Evolutionary conservation across 2,888 invertebrate species (phyloP).

Genomic region (Sphaeridia pumilis): DNA sequence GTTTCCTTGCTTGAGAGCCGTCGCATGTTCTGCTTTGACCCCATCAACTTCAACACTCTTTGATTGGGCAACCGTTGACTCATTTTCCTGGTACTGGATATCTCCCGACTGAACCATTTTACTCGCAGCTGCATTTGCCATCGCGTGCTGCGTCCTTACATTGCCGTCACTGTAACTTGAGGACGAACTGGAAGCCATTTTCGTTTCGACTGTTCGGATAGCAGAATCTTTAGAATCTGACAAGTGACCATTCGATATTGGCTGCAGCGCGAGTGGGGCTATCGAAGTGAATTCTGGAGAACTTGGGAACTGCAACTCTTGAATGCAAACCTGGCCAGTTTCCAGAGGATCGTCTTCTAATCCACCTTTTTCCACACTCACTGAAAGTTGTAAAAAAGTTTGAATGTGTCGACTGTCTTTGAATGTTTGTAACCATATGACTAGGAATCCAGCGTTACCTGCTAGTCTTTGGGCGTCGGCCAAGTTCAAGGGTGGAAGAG

Average conservation of each 20-base stretch:
- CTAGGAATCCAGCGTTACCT: slow-evolving; percentile 13
- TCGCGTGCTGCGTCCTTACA: slow-evolving; percentile 64
- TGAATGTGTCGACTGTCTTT: not conserved
- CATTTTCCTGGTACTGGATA: slow-evolving; percentile 55
- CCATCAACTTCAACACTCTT: slow-evolving; percentile 73
- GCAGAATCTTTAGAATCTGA: not conserved
- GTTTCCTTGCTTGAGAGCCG: slow-evolving; percentile 57
- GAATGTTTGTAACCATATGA: too few relatives aligned
- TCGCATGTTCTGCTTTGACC: slow-evolving; percentile 71
- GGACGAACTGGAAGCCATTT: slow-evolving; percentile 62
- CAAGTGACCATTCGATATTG: not conserved
- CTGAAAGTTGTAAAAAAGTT: too few relatives aligned
- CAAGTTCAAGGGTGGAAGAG: slow-evolving; percentile 27
- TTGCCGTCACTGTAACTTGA: slow-evolving; percentile 67
- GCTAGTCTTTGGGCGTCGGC: slow-evolving; percentile 25
- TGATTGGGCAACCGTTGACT: slow-evolving; percentile 59
- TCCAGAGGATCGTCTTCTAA: slow-evolving; percentile 31
- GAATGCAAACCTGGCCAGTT: slow-evolving; percentile 34
- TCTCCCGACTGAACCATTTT: slow-evolving; percentile 69
- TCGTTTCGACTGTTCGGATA: slow-evolving; percentile 56
- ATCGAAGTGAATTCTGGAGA: slow-evolving; percentile 21
- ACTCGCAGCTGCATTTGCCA: slow-evolving; percentile 58
- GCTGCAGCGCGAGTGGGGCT: slow-evolving; percentile 7
- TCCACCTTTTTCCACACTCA: slow-evolving; percentile 19
- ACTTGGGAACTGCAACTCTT: slow-evolving; percentile 33